Evolutionary conservation across 2,888 invertebrate genomes (phyloP), one percentile per base, ranked within the genome.

Genomic region (Scaptodrosophila latifasciaeformis): DNA sequence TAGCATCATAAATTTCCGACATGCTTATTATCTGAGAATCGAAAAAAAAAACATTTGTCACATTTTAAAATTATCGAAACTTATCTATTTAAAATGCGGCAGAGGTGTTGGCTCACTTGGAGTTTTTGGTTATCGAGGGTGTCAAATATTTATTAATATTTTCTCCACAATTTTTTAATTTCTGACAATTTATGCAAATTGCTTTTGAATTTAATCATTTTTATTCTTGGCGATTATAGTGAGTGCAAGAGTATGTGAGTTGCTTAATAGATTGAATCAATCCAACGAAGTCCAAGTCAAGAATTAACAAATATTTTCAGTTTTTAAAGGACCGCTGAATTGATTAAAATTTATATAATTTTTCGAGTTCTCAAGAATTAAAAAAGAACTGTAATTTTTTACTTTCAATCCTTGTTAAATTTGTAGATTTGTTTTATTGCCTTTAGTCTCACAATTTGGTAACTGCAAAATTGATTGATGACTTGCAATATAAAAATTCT

Each of bases 101-200:
- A 4, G 13, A 37, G 40, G 46, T 37, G 30, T 31, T 13, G 12
- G 12, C 17, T 17, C 10, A 17, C 18, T 53, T 55, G 17, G 30
- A 71, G n/a, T n/a, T n/a, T n/a, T n/a, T n/a, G n/a, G n/a, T n/a
- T n/a, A n/a, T n/a, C n/a, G n/a, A n/a, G n/a, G 63, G 77, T 70
- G 77, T 72, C 62, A 51, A 59, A 68, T 58, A 68, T 59, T 71
- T 76, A 65, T 65, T 49, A 34, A 46, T 50, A 53, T 59, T 29
- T 48, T 39, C 29, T 43, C 24, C 39, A 15, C 17, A 31, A 35
- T 62, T 62, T 57, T 51, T 13, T 43, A n/a, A 10, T 56, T 24
- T 50, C 30, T 46, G 13, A 4, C 2, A 35, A 29, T 53, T 50
- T 54, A 63, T 64, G 65, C 44, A 46, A 54, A 44, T 37, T 37